Percentiles rank a stretch among this genome's conserved stretches.
phyloP scores from a whole-genome alignment of 92 coral and sea anemone species.

The Heteractis magnifica region DNA sequence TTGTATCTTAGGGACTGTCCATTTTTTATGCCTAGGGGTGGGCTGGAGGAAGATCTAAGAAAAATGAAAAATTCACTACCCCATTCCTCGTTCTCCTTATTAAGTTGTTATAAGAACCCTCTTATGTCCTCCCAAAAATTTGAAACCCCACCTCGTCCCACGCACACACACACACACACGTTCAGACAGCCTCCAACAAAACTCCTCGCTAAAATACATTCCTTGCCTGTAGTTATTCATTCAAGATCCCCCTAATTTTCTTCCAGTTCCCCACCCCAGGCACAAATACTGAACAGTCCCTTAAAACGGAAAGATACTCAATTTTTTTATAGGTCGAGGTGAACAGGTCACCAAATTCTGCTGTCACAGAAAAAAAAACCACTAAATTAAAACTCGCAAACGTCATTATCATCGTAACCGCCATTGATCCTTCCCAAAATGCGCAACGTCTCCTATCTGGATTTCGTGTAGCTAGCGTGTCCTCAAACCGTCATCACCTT shows the following conservation, averaged over 20 bases:
- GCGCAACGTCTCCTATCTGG: neutral
- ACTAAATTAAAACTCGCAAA: neutral
- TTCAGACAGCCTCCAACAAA: too few species aligned
- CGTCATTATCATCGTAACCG: neutral
- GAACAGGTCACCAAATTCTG: neutral
- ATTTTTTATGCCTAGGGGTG: too few species aligned
- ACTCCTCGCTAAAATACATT: too few species aligned
- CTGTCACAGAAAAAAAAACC: neutral
- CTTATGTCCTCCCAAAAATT: too few species aligned
- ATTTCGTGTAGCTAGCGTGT: neutral
- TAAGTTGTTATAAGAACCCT: too few species aligned
- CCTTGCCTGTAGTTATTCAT: too few species aligned
- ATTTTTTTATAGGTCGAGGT: neutral
- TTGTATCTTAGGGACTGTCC: too few species aligned
- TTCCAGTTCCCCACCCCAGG: neutral
- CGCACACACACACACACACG: too few species aligned
- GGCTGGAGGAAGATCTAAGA: too few species aligned
- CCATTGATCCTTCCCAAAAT: neutral
- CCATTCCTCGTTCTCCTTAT: too few species aligned
- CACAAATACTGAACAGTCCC: neutral
- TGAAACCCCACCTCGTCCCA: too few species aligned
- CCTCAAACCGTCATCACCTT: constrained; percentile 11
- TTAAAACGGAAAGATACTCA: neutral
- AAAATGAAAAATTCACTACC: too few species aligned
- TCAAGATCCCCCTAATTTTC: neutral